Evolutionary conservation across 2,797 vertebrate species (phyloP), one percentile per base, ranked within the genome.

Genomic region (Synanceia verrucosa): DNA sequence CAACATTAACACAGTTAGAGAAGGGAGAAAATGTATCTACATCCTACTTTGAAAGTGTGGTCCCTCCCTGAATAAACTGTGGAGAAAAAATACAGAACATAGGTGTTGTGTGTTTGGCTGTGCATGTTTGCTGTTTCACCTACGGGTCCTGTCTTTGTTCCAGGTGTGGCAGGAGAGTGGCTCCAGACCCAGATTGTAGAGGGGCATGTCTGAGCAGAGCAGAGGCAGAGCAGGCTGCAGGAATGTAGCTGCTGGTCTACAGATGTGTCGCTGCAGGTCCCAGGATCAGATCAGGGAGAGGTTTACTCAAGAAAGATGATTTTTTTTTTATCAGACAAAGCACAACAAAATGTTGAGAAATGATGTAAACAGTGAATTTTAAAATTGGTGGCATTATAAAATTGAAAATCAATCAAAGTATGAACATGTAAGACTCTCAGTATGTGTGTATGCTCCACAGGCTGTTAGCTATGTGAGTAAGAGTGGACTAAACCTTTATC

Each of bases 121-220:
- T 10, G n/a, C n/a, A 3, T 47, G 76, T 83, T 73, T 74, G 44
- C 43, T 79, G 62, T 50, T 87, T 51, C 50, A 91, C 92, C 8
- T 87, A 91, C 58, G 74, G 12, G 89, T 90, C 57, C 80, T 82
- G 78, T 95, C 94, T 92, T 94, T 95, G 85, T 94, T 96, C 94
- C 94, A 95, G 87, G 94, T 86, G 66, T 95, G 94, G 89, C 95
- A 95, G 77, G 94, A 95, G 76, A 95, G 86, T 5, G 94, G 95
- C 83, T 95, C 95, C 57, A 92, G 75, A 76, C 94, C 95, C 74
- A 94, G 95, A 70, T 87, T 94, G 88, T 95, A 89, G 14, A 81
- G 19, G 13, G 92, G 91, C 95, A 94, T 95, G 94, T 89, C 86
- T 89, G 75, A 83, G 83, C 94, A 89, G 75, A 83, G 83, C 94